Conservation (phyloP, 2,888 invertebrate species). For the Sminthurides aquaticus region DNA sequence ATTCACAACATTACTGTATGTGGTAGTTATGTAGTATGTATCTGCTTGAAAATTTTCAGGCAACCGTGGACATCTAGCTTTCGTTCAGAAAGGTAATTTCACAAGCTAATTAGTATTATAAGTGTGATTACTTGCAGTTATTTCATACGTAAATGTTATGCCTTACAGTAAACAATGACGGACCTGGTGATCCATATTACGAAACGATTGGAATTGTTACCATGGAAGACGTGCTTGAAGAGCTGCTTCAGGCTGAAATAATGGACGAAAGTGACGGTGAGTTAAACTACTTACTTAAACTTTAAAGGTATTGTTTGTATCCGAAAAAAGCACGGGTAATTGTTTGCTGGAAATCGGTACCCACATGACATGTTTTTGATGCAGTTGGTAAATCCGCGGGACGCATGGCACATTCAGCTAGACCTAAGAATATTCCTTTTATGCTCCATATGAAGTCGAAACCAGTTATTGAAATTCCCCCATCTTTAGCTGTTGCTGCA, state of each 20-base stretch:
- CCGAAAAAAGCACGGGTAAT: too few relatives aligned
- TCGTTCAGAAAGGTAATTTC: conserved; percentile 65
- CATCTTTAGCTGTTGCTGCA: conserved; percentile 23
- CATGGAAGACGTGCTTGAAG: conserved; percentile 94
- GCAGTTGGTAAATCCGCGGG: conserved; percentile 71
- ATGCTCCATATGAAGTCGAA: conserved; percentile 56
- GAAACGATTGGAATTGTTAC: conserved; percentile 94
- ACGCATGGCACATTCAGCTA: conserved; percentile 46
- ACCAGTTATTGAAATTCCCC: conserved; percentile 22
- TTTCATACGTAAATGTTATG: neutral
- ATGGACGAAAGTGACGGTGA: conserved; percentile 95
- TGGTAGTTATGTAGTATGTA: too few relatives aligned
- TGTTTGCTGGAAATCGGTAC: too few relatives aligned
- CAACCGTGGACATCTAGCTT: conserved; percentile 86
- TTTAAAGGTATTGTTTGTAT: neutral
- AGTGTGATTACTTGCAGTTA: too few relatives aligned
- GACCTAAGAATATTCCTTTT: conserved; percentile 28
- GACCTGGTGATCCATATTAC: conserved; percentile 88
- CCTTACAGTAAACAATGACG: conserved; percentile 71
- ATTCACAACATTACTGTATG: too few relatives aligned
- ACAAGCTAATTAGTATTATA: neutral
- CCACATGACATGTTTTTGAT: neutral
- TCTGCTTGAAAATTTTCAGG: too few relatives aligned
- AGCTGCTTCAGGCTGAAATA: conserved; percentile 94
- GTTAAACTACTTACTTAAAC: conserved; percentile 44